Base-by-base conservation (phyloP, 2,797 vertebrate species). In the Silurus aristotelis region DNA sequence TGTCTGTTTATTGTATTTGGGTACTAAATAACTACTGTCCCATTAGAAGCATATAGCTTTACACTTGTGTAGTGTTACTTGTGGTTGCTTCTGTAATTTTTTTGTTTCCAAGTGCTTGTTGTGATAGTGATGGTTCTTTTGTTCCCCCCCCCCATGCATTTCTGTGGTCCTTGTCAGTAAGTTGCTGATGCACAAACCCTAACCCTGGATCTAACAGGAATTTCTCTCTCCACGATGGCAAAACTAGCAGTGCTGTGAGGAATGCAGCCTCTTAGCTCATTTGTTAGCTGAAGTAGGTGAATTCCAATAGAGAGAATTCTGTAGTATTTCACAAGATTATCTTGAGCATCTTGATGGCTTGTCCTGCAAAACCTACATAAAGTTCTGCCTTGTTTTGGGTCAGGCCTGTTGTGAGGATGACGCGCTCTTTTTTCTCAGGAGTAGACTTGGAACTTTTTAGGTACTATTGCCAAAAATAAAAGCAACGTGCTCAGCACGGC, bases 31-130 rank as follows among this genome's bases (percentile, higher is more conserved):
- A 82, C 25, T 43, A 43, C 88, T 87, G 86, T 90, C 88, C 90
- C 87, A 92, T 94, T 93, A 91, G 88, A 84, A 87, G 88, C 43
- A 87, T 52, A 87, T 89, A 52, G 84, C 91, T 87, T 88, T 68
- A 52, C 48, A 52, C 48, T 79, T 84, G 87, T 56, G 84, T 92
- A 87, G 90, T 89, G 13, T 2, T 67, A 60, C 85, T 88, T 80
- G 89, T 88, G 84, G 85, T 80, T 80, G 87, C 88, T 91, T 78
- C 87, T 89, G 38, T 20, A 6, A 31, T 83, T 15, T 66, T 83
- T 83, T 88, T 27, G 82, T 63, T 84, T 83, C 79, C 73, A 63
- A 89, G 4, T n/a, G 5, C 6, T 67, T 66, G 38, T 72, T 25
- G 72, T 66, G 31, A 71, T 20, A n/a, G 22, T 72, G 75, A 17